A percentile compares a stretch with the other conserved stretches of the same genome.
These are phyloP conservation scores for Scaptomyza pallida DNA, from an alignment of 1,140 invertebrate genomes.

Conservation along the genomic window DNA sequence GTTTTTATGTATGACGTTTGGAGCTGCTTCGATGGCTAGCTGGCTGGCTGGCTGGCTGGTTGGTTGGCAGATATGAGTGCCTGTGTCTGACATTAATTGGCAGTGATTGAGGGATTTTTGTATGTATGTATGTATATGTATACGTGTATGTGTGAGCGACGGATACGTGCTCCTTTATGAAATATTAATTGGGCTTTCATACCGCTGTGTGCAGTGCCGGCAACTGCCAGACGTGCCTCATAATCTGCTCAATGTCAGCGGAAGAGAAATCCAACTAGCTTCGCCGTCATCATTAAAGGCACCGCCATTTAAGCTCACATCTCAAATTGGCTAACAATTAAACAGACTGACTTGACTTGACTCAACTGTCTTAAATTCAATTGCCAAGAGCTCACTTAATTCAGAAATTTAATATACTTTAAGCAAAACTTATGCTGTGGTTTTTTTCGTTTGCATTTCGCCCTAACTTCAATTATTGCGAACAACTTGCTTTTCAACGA, in stretches of 20 bases:
- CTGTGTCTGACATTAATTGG: conserved; percentile 82
- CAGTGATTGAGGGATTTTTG: conserved; percentile 82
- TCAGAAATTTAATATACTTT: no score
- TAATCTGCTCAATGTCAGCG: conserved; percentile 68
- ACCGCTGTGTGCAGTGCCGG: conserved; percentile 26
- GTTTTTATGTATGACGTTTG: conserved; percentile 75
- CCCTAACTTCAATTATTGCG: no score
- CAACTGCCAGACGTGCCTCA: conserved; percentile 63
- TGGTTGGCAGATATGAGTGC: conserved; percentile 77
- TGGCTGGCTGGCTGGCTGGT: conserved; percentile 40
- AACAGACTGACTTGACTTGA: conserved; percentile 2
- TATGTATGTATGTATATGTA: conserved; percentile 31
- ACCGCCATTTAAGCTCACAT: conserved; percentile 4
- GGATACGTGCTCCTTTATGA: conserved; percentile 79
- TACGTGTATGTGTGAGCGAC: conserved; percentile 33
- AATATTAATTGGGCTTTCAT: conserved; percentile 82
- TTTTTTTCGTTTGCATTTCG: no score
- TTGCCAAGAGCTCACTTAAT: conserved; percentile 1
- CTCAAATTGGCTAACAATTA: conserved; percentile 15
- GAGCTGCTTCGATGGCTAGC: conserved; percentile 48
- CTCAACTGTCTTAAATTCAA: conserved; percentile 9
- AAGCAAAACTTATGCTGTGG: no score
- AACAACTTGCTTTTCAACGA: no score
- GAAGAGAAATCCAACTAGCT: conserved; percentile 44
- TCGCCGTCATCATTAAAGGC: conserved; percentile 46